These are phyloP conservation scores for Antigone vipio DNA, from an alignment of 2,113 vertebrate genomes.

Conservation along the genomic window DNA sequence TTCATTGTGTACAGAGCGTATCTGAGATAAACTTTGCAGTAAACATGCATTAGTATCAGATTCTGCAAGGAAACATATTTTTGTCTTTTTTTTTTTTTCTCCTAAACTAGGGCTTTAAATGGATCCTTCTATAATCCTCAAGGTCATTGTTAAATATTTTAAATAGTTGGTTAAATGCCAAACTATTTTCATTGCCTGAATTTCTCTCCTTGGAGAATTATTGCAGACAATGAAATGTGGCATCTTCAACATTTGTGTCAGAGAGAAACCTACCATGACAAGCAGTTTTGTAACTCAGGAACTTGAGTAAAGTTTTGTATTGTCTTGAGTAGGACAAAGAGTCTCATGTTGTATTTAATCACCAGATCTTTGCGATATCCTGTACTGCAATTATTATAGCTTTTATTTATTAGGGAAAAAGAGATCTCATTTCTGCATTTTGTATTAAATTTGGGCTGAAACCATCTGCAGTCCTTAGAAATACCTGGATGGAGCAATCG, in stretches of 20 bases:
- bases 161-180: slow-evolving; percentile 59
- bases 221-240: slow-evolving; percentile 26
- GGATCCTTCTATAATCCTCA: background rate
- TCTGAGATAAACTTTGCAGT: background rate
- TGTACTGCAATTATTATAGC: background rate
- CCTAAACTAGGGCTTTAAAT: background rate
- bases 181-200: slow-evolving; percentile 31
- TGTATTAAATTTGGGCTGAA: background rate
- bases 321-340: background rate
- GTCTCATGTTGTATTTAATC: background rate
- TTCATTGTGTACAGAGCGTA: background rate
- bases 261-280: background rate
- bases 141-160: slow-evolving; percentile 56
- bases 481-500: background rate
- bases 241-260: background rate
- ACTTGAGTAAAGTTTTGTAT: background rate
- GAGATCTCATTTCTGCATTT: background rate
- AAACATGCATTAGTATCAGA: background rate
- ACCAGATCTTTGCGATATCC: background rate
- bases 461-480: background rate
- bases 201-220: slow-evolving; percentile 7
- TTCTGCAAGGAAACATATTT: slow-evolving; percentile 4
- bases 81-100: background rate
- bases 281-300: background rate
- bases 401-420: background rate